phyloP scores from a whole-genome alignment of 2,888 invertebrate species.

The Eremobia ochroleuca region DNA sequence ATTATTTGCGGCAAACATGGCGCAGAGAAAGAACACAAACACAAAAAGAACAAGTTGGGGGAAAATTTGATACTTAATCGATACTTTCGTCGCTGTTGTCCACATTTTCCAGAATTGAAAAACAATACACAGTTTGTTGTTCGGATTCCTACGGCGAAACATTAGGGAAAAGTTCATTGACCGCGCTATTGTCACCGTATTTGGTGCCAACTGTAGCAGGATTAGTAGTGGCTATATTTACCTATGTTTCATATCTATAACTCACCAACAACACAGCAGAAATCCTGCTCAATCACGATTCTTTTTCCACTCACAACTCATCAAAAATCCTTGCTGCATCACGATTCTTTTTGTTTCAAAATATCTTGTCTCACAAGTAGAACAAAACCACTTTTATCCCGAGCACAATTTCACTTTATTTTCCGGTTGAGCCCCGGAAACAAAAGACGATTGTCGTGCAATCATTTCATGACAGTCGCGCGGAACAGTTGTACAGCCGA shows the following conservation, averaged over 20 bases:
- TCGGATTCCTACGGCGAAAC: background rate
- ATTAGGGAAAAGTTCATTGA: background rate
- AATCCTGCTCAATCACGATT: background rate
- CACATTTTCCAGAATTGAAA: background rate
- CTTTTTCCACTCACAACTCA: background rate
- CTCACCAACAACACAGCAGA: background rate
- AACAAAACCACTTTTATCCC: constrained; percentile 12
- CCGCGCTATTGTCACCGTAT: background rate
- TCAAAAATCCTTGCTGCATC: background rate
- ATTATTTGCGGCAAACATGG: background rate
- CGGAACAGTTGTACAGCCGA: background rate
- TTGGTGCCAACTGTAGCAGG: background rate
- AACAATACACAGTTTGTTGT: background rate
- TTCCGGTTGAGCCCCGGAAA: constrained; percentile 4
- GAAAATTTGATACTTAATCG: background rate
- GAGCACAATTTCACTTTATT: constrained; percentile 40
- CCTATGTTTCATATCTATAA: background rate
- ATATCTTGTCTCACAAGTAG: constrained; percentile 6
- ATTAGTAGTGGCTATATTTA: background rate
- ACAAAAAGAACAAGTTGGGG: background rate
- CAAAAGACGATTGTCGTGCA: constrained; percentile 24
- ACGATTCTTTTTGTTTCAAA: background rate
- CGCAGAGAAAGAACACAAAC: background rate
- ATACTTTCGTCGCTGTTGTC: background rate
- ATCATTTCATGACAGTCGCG: background rate